Percentiles rank a stretch among this genome's conserved stretches.
phyloP scores from a whole-genome alignment of 2,797 vertebrate genomes.

The Sciaenops ocellatus region DNA sequence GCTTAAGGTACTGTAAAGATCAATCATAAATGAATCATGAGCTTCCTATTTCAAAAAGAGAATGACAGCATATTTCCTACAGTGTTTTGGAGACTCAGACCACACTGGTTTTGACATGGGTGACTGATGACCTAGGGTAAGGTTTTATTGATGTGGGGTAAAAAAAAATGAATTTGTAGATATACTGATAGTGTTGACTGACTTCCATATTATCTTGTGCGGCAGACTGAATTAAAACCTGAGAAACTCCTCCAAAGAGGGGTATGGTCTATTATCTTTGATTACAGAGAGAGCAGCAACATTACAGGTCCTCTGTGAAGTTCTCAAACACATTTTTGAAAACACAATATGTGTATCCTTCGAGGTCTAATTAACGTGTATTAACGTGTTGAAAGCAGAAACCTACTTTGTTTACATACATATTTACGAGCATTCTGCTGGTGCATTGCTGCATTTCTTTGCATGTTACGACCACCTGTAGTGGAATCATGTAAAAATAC shows the following conservation, averaged over 20 bases:
- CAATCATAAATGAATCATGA: slow-evolving; percentile 62
- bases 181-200: background rate
- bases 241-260: background rate
- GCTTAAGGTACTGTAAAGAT: slow-evolving; percentile 62
- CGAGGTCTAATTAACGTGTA: background rate
- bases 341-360: too few species aligned
- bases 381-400: too few species aligned
- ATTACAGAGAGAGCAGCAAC: background rate
- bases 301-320: background rate
- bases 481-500: too few species aligned
- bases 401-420: too few species aligned
- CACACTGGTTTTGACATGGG: slow-evolving; percentile 41
- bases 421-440: background rate
- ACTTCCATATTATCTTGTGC: background rate
- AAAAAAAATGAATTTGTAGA: slow-evolving; percentile 13
- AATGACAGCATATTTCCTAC: slow-evolving; percentile 49
- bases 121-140: slow-evolving; percentile 32
- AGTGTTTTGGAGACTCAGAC: slow-evolving; percentile 50
- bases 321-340: background rate
- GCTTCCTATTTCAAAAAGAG: slow-evolving; percentile 51
- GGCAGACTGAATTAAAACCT: slow-evolving; percentile 12
- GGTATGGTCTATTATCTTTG: background rate
- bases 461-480: too few species aligned
- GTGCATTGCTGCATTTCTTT: too few species aligned
- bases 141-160: slow-evolving; percentile 20